These are phyloP conservation scores for Archegozetes longisetosus DNA, from an alignment of 1,140 invertebrate genomes.

Conservation along the genomic window DNA sequence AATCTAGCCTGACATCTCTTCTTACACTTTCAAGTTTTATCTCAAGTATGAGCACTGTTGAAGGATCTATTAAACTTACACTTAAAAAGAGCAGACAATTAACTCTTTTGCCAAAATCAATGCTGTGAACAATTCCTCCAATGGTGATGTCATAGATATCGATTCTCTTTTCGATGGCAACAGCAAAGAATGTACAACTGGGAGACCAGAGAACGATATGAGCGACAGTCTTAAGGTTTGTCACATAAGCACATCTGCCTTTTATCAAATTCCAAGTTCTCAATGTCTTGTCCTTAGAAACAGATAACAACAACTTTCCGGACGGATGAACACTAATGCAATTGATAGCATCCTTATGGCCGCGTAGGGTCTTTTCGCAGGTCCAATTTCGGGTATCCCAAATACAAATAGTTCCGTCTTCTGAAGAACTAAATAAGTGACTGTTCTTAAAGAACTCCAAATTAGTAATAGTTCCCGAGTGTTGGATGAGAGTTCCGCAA, in stretches of 20 bases:
- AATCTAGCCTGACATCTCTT: too few species aligned
- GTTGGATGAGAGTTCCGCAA: slow-evolving; percentile 57
- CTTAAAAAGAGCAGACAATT: slow-evolving; percentile 16
- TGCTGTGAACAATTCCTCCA: slow-evolving; percentile 12
- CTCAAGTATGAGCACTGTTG: too few species aligned
- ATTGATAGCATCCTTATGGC: slow-evolving; percentile 30
- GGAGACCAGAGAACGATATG: slow-evolving; percentile 18
- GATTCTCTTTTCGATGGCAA: slow-evolving; percentile 12
- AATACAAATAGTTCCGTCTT: slow-evolving; percentile 65
- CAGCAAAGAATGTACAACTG: slow-evolving; percentile 10
- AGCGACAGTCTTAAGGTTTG: slow-evolving; percentile 46
- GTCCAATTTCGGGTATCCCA: slow-evolving; percentile 60
- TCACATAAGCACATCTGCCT: slow-evolving; percentile 68
- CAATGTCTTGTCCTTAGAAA: slow-evolving; percentile 63
- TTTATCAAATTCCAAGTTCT: slow-evolving; percentile 87
- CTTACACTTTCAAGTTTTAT: too few species aligned
- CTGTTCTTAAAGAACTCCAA: slow-evolving; percentile 54
- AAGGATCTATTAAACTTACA: slow-evolving; percentile 5
- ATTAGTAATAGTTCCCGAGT: slow-evolving; percentile 57
- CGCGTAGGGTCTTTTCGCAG: slow-evolving; percentile 28
- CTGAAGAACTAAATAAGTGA: slow-evolving; percentile 62
- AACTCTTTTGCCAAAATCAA: slow-evolving; percentile 17
- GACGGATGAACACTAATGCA: slow-evolving; percentile 52
- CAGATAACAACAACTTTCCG: slow-evolving; percentile 53
- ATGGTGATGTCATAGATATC: slow-evolving; percentile 18